Conservation (phyloP, 2,888 invertebrate genomes). For the Lithophane socia region DNA sequence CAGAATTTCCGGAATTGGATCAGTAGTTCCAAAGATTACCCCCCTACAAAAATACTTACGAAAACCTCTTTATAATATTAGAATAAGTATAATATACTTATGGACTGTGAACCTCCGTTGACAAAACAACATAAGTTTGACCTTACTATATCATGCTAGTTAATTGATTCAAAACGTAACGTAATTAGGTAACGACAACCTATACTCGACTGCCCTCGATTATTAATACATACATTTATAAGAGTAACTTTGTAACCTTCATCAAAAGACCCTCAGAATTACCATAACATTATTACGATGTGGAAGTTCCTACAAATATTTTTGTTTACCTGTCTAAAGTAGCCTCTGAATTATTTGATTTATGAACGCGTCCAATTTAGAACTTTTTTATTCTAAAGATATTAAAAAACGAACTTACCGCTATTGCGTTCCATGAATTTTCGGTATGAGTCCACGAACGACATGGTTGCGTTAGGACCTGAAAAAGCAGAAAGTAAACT, state of each 20-base stretch:
- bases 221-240: slow-evolving; percentile 9
- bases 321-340: neutral
- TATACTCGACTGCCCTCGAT: slow-evolving; percentile 36
- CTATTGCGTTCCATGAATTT: slow-evolving; percentile 87
- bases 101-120: neutral
- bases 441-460: slow-evolving; percentile 86
- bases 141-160: slow-evolving; percentile 17
- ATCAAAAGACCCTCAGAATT: slow-evolving; percentile 26
- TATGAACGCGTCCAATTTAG: no score
- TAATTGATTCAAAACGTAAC: slow-evolving; percentile 42
- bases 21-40: neutral
- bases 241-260: slow-evolving; percentile 30
- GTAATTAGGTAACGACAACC: slow-evolving; percentile 26
- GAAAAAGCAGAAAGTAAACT: slow-evolving; percentile 22
- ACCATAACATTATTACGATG: slow-evolving; percentile 12
- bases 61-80: neutral
- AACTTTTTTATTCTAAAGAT: no score
- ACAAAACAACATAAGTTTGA: slow-evolving; percentile 14
- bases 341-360: neutral
- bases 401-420: slow-evolving; percentile 76
- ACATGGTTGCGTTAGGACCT: slow-evolving; percentile 79
- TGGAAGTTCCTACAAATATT: neutral
- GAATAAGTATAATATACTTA: no score
- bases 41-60: neutral
- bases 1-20: neutral